phyloP scores from a whole-genome alignment of 2,797 vertebrate species.

The Glyptemys insculpta region DNA sequence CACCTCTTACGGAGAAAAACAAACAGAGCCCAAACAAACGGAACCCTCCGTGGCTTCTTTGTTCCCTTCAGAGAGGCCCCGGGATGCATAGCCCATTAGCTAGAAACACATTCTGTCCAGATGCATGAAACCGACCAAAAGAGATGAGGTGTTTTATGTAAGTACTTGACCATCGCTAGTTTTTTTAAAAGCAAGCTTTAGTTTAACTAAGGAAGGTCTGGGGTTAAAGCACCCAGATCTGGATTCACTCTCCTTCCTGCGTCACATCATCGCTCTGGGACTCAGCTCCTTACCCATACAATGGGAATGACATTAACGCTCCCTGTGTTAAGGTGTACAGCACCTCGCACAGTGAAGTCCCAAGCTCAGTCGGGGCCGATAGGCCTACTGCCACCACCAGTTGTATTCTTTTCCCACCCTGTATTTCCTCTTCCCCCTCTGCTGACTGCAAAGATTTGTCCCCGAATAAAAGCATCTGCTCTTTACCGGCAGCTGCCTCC shows the following conservation, averaged over 20 bases:
- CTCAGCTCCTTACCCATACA: neutral
- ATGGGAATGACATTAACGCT: neutral
- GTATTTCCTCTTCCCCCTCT: neutral
- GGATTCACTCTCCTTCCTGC: neutral
- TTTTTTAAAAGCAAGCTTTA: neutral
- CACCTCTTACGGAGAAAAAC: neutral
- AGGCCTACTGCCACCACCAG: neutral
- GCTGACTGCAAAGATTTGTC: neutral
- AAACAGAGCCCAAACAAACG: neutral
- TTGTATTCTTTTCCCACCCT: neutral
- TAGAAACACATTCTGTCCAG: neutral
- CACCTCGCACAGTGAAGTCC: neutral
- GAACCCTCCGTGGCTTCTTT: neutral
- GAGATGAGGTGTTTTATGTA: neutral
- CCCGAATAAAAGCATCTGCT: neutral
- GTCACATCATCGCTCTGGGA: neutral
- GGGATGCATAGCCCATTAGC: fast-evolving
- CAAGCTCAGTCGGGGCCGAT: too few species aligned
- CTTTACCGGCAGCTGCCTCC: neutral
- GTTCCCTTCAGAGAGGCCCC: neutral
- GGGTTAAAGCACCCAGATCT: neutral
- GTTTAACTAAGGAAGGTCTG: neutral
- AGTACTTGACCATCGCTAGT: fast-evolving
- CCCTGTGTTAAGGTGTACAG: neutral
- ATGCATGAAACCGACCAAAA: neutral